These are phyloP conservation scores for Salvelinus sp. DNA, from an alignment of 2,113 vertebrate species.

Conservation along the genomic window DNA sequence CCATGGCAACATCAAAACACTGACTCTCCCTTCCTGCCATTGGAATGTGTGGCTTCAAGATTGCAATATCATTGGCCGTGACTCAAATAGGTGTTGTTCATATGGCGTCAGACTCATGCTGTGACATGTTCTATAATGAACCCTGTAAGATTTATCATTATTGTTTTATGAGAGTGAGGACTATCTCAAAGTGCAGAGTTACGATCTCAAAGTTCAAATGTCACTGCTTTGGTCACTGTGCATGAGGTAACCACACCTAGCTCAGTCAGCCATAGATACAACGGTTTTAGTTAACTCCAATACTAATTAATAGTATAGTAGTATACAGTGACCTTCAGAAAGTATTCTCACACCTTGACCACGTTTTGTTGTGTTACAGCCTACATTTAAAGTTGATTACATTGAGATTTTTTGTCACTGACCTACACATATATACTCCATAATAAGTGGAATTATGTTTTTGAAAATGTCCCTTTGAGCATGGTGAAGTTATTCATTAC, in stretches of 20 bases:
- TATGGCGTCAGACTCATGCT: conserved; percentile 23
- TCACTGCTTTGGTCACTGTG: background rate
- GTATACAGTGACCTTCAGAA: too few relatives aligned
- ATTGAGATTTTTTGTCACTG: too few relatives aligned
- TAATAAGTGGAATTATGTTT: too few relatives aligned
- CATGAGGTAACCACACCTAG: background rate
- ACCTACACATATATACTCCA: too few relatives aligned
- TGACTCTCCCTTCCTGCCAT: conserved; percentile 10
- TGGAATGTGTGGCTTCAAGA: conserved; percentile 25
- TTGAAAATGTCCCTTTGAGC: too few relatives aligned
- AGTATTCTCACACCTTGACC: too few relatives aligned
- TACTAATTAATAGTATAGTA: too few relatives aligned
- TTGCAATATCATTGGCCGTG: conserved; percentile 19
- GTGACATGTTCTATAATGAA: conserved; percentile 24
- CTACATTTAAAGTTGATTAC: too few relatives aligned
- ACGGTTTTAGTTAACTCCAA: background rate
- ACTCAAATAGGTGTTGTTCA: conserved; percentile 31
- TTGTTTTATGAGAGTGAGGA: background rate
- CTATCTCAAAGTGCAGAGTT: background rate
- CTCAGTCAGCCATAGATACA: background rate
- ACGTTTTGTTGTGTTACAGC: too few relatives aligned
- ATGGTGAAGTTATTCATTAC: too few relatives aligned
- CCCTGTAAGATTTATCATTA: background rate
- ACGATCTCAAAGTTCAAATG: background rate
- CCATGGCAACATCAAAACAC: conserved; percentile 13